phyloP scores from a whole-genome alignment of 2,113 vertebrate species.

The Verasper variegatus region DNA sequence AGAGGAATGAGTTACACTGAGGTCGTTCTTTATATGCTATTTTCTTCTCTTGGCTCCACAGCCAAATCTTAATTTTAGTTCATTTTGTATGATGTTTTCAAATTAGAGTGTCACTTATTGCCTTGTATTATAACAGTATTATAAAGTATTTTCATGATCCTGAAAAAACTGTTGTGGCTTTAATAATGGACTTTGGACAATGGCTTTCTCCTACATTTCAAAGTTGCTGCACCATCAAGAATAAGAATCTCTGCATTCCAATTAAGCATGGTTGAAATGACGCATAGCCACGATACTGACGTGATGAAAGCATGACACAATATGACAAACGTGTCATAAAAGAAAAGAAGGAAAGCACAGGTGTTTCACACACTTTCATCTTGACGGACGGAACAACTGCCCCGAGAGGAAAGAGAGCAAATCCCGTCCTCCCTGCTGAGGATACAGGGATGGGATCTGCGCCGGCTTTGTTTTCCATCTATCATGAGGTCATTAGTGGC shows the following conservation, averaged over 20 bases:
- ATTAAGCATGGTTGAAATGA: too few relatives aligned
- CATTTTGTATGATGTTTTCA: too few relatives aligned
- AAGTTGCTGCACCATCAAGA: background rate
- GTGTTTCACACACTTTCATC: background rate
- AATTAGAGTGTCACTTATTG: too few relatives aligned
- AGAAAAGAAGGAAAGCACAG: background rate
- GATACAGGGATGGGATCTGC: slow-evolving; percentile 28
- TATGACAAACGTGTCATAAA: background rate
- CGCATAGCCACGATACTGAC: too few relatives aligned
- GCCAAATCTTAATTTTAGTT: too few relatives aligned
- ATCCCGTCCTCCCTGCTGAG: slow-evolving; percentile 15
- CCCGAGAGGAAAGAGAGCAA: slow-evolving; percentile 3
- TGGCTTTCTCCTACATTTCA: background rate
- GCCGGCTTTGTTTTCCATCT: slow-evolving; percentile 65
- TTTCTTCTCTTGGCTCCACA: too few relatives aligned
- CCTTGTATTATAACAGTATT: too few relatives aligned
- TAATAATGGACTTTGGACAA: too few relatives aligned
- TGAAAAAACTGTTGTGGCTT: too few relatives aligned
- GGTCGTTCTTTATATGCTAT: too few relatives aligned
- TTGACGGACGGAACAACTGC: slow-evolving; percentile 27
- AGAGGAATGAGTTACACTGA: too few relatives aligned
- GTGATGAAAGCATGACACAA: background rate
- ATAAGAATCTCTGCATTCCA: background rate
- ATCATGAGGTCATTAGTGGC: slow-evolving; percentile 63
- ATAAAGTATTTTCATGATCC: too few relatives aligned